Percentiles rank a stretch among this genome's conserved stretches.
phyloP scores from a whole-genome alignment of 2,797 vertebrate species.

The Coendou prehensilis region DNA sequence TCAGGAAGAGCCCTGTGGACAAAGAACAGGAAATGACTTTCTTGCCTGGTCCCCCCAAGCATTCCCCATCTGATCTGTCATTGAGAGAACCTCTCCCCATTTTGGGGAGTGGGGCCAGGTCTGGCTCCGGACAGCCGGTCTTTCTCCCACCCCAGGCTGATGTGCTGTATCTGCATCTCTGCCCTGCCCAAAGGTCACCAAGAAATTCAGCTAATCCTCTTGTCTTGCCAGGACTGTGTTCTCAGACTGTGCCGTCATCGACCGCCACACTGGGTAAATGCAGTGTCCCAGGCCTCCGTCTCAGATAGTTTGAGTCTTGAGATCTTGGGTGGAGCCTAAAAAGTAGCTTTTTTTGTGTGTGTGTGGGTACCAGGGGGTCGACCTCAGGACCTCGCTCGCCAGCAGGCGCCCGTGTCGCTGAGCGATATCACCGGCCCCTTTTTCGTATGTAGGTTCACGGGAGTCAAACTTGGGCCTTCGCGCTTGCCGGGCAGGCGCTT shows the following conservation, averaged over 20 bases:
- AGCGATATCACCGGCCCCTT: too few species aligned
- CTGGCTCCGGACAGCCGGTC: neutral
- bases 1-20: neutral
- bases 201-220: neutral
- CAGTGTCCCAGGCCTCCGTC: neutral
- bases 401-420: too few species aligned
- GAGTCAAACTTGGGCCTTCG: too few species aligned
- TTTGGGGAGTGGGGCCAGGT: accelerated
- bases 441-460: too few species aligned
- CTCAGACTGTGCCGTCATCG: accelerated
- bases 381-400: too few species aligned
- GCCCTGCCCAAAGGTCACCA: neutral
- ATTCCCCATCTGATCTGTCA: accelerated
- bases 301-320: neutral
- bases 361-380: too few species aligned
- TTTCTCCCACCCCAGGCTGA: accelerated
- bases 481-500: too few species aligned
- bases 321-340: neutral
- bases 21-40: neutral
- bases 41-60: neutral
- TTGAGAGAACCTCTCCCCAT: accelerated
- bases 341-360: too few species aligned
- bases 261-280: neutral
- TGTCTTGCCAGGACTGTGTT: neutral
- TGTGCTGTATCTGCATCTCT: accelerated